Conservation (phyloP, 2,888 invertebrate species). For the Plusia festucae region DNA sequence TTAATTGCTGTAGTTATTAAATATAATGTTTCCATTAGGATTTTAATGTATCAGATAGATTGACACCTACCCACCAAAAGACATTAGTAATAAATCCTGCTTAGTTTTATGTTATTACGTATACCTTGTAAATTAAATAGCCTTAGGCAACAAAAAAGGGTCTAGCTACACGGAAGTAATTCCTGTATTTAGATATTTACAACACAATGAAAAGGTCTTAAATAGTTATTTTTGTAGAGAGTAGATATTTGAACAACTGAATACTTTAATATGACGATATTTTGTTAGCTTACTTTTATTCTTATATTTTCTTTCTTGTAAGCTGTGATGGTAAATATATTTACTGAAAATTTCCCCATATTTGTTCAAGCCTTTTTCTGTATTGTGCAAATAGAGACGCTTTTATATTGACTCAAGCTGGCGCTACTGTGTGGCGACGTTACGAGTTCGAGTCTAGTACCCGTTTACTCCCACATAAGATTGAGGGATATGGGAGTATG, state of each 20-base stretch:
- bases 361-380: slow-evolving; percentile 71
- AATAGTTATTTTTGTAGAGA: background rate
- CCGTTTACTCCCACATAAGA: slow-evolving; percentile 51
- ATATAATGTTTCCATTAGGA: slow-evolving; percentile 24
- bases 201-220: background rate
- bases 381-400: slow-evolving; percentile 73
- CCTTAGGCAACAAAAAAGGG: background rate
- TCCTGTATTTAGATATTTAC: background rate
- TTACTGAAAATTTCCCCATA: slow-evolving; percentile 69
- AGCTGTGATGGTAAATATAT: slow-evolving; percentile 64
- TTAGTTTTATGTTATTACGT: background rate
- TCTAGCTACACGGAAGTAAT: background rate
- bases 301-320: slow-evolving; percentile 44
- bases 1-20: slow-evolving; percentile 41
- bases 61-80: slow-evolving; percentile 5
- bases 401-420: slow-evolving; percentile 73
- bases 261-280: slow-evolving; percentile 25
- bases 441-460: slow-evolving; percentile 58
- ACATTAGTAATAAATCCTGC: background rate
- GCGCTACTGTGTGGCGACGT: slow-evolving; percentile 71
- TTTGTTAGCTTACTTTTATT: slow-evolving; percentile 32
- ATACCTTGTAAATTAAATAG: background rate
- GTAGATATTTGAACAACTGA: slow-evolving; percentile 5
- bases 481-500: slow-evolving; percentile 31
- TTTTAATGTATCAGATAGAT: slow-evolving; percentile 10